These are phyloP conservation scores for Phaedon cochleariae DNA, from an alignment of 2,888 invertebrate species.

Conservation along the genomic window DNA sequence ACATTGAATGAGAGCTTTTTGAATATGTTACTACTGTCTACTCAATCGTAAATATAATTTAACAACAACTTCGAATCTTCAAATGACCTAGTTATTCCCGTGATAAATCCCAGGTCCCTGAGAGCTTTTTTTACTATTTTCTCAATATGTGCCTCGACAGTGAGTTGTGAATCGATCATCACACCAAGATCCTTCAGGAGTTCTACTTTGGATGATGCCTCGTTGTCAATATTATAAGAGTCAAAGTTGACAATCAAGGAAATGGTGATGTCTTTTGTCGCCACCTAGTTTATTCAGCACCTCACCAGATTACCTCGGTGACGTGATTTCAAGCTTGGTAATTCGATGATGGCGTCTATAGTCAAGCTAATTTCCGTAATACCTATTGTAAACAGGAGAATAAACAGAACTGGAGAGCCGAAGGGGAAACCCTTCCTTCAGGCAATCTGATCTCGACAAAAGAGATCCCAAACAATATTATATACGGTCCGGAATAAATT, in stretches of 20 bases:
- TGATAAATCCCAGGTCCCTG: too few relatives aligned
- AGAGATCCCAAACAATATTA: constrained; percentile 49
- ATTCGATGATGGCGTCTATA: constrained; percentile 42
- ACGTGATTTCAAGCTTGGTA: constrained; percentile 36
- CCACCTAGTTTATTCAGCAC: constrained; percentile 22
- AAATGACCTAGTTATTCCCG: too few relatives aligned
- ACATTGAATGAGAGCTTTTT: too few relatives aligned
- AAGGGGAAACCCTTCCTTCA: constrained; percentile 46
- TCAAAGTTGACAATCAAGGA: constrained; percentile 34
- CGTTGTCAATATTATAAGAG: too few relatives aligned
- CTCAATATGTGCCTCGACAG: too few relatives aligned
- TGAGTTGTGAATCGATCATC: too few relatives aligned
- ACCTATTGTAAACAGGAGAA: constrained; percentile 47
- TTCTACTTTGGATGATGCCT: too few relatives aligned
- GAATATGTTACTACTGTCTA: too few relatives aligned
- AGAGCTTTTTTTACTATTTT: too few relatives aligned
- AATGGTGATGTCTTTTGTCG: constrained; percentile 20
- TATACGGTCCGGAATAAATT: constrained; percentile 52
- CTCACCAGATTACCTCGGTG: constrained; percentile 29
- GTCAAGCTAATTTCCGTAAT: constrained; percentile 49
- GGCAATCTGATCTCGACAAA: constrained; percentile 51
- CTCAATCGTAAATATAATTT: too few relatives aligned
- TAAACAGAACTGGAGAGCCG: constrained; percentile 49
- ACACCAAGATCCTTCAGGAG: too few relatives aligned
- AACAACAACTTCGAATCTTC: too few relatives aligned